These are phyloP conservation scores for Calephelis virginiensis DNA, from an alignment of 1,140 invertebrate species.

Conservation along the genomic window DNA sequence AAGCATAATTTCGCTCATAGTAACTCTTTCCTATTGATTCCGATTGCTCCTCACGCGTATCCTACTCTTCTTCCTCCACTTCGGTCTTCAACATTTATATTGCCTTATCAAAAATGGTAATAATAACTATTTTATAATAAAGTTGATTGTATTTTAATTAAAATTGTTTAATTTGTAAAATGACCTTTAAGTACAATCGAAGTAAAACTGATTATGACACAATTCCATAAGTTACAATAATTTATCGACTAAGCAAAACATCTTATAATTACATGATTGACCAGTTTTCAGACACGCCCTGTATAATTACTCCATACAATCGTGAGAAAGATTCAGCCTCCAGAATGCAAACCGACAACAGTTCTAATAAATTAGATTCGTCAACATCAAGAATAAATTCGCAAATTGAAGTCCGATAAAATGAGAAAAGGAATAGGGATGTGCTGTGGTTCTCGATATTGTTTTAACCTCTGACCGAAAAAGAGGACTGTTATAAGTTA, in stretches of 20 bases:
- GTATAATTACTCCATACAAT: conserved; percentile 19
- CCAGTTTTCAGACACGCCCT: conserved; percentile 8
- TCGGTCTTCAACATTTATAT: too few relatives aligned
- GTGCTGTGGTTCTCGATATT: too few relatives aligned
- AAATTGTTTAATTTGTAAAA: background rate
- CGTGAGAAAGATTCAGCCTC: conserved; percentile 40
- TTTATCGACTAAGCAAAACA: background rate
- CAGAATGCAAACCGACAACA: conserved; percentile 18
- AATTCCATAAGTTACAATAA: conserved; percentile 10
- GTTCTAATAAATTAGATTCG: conserved; percentile 57
- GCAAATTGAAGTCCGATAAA: conserved; percentile 50
- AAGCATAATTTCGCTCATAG: too few relatives aligned
- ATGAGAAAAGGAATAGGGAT: conserved; percentile 36
- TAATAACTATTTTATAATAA: background rate
- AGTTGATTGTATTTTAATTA: background rate
- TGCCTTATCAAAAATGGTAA: too few relatives aligned
- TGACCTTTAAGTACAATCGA: background rate
- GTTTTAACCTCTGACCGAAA: too few relatives aligned
- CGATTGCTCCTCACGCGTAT: too few relatives aligned
- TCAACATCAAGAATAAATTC: conserved; percentile 55
- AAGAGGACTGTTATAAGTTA: too few relatives aligned
- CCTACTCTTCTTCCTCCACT: too few relatives aligned
- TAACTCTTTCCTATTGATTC: too few relatives aligned
- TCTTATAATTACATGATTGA: conserved; percentile 13
- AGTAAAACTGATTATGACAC: conserved; percentile 1